Evolutionary conservation across 2,888 invertebrate genomes (phyloP).

Genomic region (Elgonia sp.): DNA sequence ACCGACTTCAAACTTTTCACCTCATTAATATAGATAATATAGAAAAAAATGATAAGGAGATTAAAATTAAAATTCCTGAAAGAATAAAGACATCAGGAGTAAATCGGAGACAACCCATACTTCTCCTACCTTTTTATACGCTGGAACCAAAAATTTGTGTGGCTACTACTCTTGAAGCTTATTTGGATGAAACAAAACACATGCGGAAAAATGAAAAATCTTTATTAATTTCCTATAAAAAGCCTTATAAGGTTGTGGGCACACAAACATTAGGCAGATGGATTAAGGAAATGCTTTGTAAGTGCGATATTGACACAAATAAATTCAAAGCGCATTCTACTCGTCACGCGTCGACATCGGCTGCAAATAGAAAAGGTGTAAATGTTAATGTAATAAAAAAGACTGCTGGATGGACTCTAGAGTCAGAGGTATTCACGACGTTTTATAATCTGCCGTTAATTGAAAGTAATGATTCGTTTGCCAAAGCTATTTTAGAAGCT

Average conservation of each 20-base stretch:
- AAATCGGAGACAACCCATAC: slow-evolving; percentile 47
- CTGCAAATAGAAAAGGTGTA: slow-evolving; percentile 41
- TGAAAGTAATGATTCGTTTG: not conserved
- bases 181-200: slow-evolving; percentile 33
- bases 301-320: slow-evolving; percentile 21
- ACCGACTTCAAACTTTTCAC: slow-evolving; percentile 64
- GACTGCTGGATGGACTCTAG: not conserved
- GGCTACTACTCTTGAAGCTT: slow-evolving; percentile 29
- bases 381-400: not conserved
- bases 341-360: slow-evolving; percentile 23
- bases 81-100: too few relatives aligned
- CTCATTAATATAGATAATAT: slow-evolving; percentile 42
- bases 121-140: slow-evolving; percentile 48
- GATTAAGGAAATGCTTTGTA: slow-evolving; percentile 18
- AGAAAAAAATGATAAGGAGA: not conserved
- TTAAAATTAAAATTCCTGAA: slow-evolving; percentile 62
- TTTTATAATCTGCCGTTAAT: slow-evolving; percentile 21
- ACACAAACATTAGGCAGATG: slow-evolving; percentile 43
- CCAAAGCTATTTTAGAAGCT: slow-evolving; percentile 19
- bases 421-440: slow-evolving; percentile 3
- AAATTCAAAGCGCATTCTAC: slow-evolving; percentile 9
- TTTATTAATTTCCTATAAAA: slow-evolving; percentile 59
- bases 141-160: slow-evolving; percentile 40
- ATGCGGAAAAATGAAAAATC: slow-evolving; percentile 2
- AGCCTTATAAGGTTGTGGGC: slow-evolving; percentile 2